A percentile compares a stretch with the other conserved stretches of the same genome.
Conservation (phyloP, 1,140 invertebrate species). For the Ladona fulva region DNA sequence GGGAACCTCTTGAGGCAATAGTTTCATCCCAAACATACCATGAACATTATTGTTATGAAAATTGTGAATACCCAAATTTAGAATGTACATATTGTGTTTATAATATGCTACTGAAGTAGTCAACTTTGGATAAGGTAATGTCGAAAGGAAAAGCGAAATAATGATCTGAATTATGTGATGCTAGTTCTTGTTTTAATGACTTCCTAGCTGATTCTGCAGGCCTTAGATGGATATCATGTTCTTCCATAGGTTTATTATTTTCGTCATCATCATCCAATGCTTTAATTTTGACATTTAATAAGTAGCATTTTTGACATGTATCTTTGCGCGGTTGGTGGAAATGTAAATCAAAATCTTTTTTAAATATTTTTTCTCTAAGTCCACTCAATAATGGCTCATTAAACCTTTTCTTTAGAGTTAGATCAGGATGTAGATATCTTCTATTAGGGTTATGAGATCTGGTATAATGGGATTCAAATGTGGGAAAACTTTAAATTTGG, state of each 20-base stretch:
- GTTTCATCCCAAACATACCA: slow-evolving; percentile 28
- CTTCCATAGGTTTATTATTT: neutral
- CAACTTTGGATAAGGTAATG: neutral
- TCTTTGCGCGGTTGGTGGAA: no score
- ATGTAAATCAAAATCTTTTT: no score
- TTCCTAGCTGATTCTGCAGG: neutral
- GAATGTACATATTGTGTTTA: slow-evolving; percentile 16
- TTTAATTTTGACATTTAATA: slow-evolving; percentile 19
- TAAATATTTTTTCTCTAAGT: no score
- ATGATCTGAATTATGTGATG: neutral
- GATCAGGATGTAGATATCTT: slow-evolving; percentile 25
- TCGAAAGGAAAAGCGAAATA: neutral
- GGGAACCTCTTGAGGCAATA: slow-evolving; percentile 27
- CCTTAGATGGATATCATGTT: neutral
- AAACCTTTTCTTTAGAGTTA: slow-evolving; percentile 26
- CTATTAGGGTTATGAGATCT: slow-evolving; percentile 26
- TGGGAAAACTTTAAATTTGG: slow-evolving; percentile 26
- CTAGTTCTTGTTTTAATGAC: neutral
- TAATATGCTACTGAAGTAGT: neutral
- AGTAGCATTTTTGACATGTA: no score
- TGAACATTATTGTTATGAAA: slow-evolving; percentile 21
- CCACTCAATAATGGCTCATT: slow-evolving; percentile 22
- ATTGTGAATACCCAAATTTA: slow-evolving; percentile 18
- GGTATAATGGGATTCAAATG: slow-evolving; percentile 27
- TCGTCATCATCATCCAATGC: neutral